These are phyloP conservation scores for Brachionus manjavacas DNA, from an alignment of 1,140 invertebrate genomes.

Conservation along the genomic window DNA sequence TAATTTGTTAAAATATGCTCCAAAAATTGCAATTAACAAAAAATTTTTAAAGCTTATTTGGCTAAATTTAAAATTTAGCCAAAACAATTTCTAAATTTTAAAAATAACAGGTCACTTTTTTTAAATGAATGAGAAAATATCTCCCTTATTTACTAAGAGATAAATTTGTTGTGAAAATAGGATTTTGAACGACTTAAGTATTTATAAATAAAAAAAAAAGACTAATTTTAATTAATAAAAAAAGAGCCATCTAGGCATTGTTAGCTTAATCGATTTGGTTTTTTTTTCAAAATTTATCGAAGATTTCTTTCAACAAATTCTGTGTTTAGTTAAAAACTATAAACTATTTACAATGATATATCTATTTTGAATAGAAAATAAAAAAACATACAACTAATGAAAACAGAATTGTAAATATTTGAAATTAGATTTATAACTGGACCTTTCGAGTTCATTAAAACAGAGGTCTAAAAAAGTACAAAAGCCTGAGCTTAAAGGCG, in stretches of 20 bases:
- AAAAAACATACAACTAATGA: not conserved
- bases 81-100: not conserved
- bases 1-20: not conserved
- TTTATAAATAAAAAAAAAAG: not conserved
- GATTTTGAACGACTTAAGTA: not conserved
- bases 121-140: not conserved
- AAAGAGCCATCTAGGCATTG: not conserved
- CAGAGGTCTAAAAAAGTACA: not conserved
- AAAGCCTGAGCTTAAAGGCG: not conserved
- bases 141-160: not conserved
- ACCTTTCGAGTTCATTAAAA: slow-evolving; percentile 19
- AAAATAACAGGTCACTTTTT: not conserved
- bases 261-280: not conserved
- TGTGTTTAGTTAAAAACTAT: not conserved
- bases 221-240: not conserved
- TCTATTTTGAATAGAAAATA: not conserved
- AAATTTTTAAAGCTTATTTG: not conserved
- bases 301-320: not conserved
- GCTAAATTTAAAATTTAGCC: not conserved
- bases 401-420: slow-evolving; percentile 22
- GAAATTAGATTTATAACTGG: slow-evolving; percentile 28
- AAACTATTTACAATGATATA: not conserved
- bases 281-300: not conserved
- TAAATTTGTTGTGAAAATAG: not conserved
- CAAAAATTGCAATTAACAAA: not conserved